Evolutionary conservation across 2,113 vertebrate genomes (phyloP).

Genomic region (Campylomormyrus tamandua): DNA sequence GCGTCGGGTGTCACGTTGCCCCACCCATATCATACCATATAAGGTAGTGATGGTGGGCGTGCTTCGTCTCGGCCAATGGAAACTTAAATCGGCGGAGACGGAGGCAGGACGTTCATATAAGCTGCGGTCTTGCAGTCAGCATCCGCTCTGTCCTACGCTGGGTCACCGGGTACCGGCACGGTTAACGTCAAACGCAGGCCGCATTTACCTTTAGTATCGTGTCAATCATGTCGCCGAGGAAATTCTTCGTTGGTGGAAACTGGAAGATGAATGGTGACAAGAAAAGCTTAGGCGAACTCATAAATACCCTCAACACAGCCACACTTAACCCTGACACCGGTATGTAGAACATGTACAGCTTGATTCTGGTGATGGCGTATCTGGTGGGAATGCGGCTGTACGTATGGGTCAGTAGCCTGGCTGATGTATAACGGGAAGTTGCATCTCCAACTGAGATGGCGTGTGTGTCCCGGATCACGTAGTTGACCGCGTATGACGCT

Average conservation of each 20-base stretch:
- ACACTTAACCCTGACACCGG: conserved; percentile 79
- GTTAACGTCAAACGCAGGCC: neutral
- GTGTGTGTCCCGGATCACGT: conserved; percentile 34
- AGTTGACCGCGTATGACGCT: conserved; percentile 7
- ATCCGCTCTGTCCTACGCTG: neutral
- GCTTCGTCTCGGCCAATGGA: neutral
- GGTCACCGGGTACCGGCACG: neutral
- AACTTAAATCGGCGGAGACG: neutral
- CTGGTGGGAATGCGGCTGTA: neutral
- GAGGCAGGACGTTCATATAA: conserved; percentile 4
- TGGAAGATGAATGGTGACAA: conserved; percentile 99
- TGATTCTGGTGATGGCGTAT: neutral
- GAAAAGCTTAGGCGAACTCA: conserved; percentile 81
- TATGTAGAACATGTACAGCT: conserved; percentile 41
- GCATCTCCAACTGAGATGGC: neutral
- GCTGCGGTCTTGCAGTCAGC: neutral
- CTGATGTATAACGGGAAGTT: neutral
- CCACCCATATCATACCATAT: neutral
- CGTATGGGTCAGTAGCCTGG: neutral
- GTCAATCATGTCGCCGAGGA: conserved; percentile 75
- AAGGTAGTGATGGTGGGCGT: conserved; percentile 17
- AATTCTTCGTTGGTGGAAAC: conserved; percentile 95
- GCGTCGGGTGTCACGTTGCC: neutral
- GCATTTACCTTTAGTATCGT: neutral
- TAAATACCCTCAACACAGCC: conserved; percentile 72